phyloP scores from a whole-genome alignment of 2,113 vertebrate species.

The Silurus asotus region DNA sequence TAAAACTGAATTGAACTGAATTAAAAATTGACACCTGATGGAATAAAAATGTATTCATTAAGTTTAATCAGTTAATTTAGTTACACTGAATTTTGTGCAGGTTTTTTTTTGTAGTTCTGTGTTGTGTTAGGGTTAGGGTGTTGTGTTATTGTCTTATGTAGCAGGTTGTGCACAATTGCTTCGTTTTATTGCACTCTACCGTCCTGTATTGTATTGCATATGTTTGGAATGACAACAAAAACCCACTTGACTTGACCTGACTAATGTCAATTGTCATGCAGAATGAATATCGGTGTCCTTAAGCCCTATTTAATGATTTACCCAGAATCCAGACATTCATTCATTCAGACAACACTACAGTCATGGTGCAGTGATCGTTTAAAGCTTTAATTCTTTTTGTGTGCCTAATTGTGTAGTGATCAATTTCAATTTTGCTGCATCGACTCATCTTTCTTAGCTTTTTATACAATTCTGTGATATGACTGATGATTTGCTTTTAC shows the following conservation, averaged over 20 bases:
- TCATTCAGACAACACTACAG: neutral
- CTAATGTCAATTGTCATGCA: neutral
- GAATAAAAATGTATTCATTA: neutral
- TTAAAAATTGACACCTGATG: neutral
- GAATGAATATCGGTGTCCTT: neutral
- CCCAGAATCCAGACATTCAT: neutral
- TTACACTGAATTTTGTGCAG: no score
- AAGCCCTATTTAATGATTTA: neutral
- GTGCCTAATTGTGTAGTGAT: neutral
- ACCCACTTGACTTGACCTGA: no score
- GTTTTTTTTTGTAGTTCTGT: no score
- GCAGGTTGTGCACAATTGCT: no score
- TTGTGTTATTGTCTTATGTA: no score
- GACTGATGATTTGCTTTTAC: slow-evolving; percentile 16
- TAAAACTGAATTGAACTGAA: no score
- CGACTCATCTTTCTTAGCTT: neutral
- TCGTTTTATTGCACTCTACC: no score
- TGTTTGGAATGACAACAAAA: no score
- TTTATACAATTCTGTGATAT: neutral
- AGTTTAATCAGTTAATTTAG: neutral
- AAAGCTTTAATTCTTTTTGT: neutral
- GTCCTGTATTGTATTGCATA: no score
- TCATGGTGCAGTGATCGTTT: neutral
- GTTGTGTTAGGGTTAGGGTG: no score
- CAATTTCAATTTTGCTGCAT: neutral